Evolutionary conservation across 2,888 invertebrate species (phyloP), one percentile per base, ranked within the genome.

Genomic region (Atethmia centrago): DNA sequence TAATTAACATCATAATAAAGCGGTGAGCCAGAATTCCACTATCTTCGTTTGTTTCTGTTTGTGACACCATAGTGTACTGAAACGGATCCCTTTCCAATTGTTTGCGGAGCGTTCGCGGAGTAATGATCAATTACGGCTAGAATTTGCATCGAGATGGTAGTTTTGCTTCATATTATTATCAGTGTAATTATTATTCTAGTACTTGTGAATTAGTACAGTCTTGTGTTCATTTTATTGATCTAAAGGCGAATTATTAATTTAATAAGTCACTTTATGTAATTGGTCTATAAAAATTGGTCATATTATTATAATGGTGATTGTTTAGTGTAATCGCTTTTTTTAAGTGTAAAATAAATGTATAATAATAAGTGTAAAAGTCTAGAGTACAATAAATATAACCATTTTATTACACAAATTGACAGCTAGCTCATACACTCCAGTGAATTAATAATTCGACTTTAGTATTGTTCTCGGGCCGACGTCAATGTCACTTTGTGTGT

Each of bases 121-220:
- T 92, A 92, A 92, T 91, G 92, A 92, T 91, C 92, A 92, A 92
- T 92, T 92, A 90, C 80, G 77, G 69, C 76, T 77, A 77, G 83
- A 85, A 88, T 90, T 88, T 89, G 85, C 87, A 88, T 88, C 86
- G 85, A 58, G 61, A 53, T n/a, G 55, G 55, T 87, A 80, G 80
- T 74, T 86, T 79, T 73, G 74, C 73, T 79, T 80, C 64, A 69
- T 75, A 72, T 82, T 82, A 77, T 85, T 78, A 71, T n/a, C 42
- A 47, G 3, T 42, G 19, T 77, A 53, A 51, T 70, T 31, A 64
- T 56, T 64, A 68, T 65, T 68, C 36, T 51, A 3, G 10, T 56
- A 56, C 16, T 64, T 64, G 68, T 67, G 25, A n/a, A 45, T 56
- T 45, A 28, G 36, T 66, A n/a, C 40, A 19, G 28, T 31, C 59